phyloP scores from a whole-genome alignment of 1,140 invertebrate species.

The Drosophila santomea region DNA sequence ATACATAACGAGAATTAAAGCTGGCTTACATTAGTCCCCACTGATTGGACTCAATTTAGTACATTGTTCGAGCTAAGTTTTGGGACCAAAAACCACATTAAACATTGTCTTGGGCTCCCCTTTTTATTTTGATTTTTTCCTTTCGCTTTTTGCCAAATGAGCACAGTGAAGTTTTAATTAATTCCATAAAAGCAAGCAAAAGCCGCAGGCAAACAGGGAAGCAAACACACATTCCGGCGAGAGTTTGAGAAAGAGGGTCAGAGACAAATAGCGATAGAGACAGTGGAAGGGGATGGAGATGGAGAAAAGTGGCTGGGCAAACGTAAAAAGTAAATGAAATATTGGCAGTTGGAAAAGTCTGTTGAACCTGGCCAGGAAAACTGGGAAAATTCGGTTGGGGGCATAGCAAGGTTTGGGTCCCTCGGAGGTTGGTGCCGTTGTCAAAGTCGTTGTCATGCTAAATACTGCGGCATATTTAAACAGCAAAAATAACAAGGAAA shows the following conservation, averaged over 20 bases:
- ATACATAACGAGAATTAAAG: background rate
- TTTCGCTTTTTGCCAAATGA: slow-evolving; percentile 45
- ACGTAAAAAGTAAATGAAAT: slow-evolving; percentile 67
- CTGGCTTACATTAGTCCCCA: slow-evolving; percentile 14
- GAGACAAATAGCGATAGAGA: slow-evolving; percentile 24
- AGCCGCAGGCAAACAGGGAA: slow-evolving; percentile 72
- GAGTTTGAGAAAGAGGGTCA: slow-evolving; percentile 8
- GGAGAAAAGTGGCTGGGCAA: slow-evolving; percentile 42
- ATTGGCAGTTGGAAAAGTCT: slow-evolving; percentile 69
- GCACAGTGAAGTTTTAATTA: slow-evolving; percentile 75
- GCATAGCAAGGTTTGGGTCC: background rate
- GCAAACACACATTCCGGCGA: slow-evolving; percentile 38
- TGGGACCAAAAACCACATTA: slow-evolving; percentile 31
- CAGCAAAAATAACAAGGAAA: slow-evolving; percentile 56
- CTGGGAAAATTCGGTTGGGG: slow-evolving; percentile 9
- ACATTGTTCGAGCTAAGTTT: slow-evolving; percentile 49
- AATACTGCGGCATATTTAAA: slow-evolving; percentile 78
- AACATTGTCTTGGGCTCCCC: slow-evolving; percentile 34
- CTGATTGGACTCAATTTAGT: slow-evolving; percentile 35
- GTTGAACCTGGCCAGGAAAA: slow-evolving; percentile 57
- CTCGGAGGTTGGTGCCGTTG: slow-evolving; percentile 45
- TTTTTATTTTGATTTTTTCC: slow-evolving; percentile 41
- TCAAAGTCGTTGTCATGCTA: slow-evolving; percentile 79
- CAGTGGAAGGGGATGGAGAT: background rate
- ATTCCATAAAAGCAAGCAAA: slow-evolving; percentile 78